Evolutionary conservation across 1,140 invertebrate species (phyloP).

Genomic region (Microplitis mediator): DNA sequence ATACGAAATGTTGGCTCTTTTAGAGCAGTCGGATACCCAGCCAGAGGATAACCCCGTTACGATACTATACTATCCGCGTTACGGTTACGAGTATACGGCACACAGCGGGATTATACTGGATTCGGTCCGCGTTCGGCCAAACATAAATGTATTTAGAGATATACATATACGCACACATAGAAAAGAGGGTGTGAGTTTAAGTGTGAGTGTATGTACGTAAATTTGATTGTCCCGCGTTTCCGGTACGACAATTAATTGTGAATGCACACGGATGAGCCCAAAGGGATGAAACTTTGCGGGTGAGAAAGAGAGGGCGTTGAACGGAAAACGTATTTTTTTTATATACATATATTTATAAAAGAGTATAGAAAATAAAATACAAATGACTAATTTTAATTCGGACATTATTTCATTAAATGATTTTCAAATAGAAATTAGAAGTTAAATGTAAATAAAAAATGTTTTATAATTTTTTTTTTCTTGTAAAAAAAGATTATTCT

Average conservation of each 20-base stretch:
- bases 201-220: slow-evolving; percentile 14
- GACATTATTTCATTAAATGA: too few species aligned
- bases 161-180: too few species aligned
- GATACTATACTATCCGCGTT: background rate
- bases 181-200: background rate
- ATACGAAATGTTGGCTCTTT: background rate
- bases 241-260: slow-evolving; percentile 34
- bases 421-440: too few species aligned
- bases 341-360: background rate
- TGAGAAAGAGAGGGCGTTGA: slow-evolving; percentile 1
- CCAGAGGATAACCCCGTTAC: too few species aligned
- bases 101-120: slow-evolving; percentile 27
- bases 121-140: background rate
- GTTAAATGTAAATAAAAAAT: too few species aligned
- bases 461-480: too few species aligned
- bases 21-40: too few species aligned
- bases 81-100: slow-evolving; percentile 7
- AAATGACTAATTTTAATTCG: too few species aligned
- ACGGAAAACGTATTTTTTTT: background rate
- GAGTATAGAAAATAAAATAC: too few species aligned
- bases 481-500: too few species aligned
- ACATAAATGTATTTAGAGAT: slow-evolving; percentile 12
- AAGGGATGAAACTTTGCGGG: slow-evolving; percentile 28
- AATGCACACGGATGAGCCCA: slow-evolving; percentile 29
- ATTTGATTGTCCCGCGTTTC: slow-evolving; percentile 37